Evolutionary conservation across 1,140 invertebrate species (phyloP).

Genomic region (Temnothorax curvispinosus): DNA sequence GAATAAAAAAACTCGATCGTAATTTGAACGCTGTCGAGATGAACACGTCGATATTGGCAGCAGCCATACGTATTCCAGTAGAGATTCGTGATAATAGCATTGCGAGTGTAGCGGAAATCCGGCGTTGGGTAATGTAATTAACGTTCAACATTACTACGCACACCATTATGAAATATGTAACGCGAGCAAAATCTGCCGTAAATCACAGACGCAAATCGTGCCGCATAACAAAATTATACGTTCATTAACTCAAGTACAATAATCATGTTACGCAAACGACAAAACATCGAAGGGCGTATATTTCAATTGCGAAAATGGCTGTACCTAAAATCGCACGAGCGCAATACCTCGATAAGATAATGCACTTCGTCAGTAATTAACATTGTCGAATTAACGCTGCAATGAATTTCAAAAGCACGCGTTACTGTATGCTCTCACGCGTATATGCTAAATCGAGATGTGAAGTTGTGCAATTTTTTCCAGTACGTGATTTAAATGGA

Average conservation of each 20-base stretch:
- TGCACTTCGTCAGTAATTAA: conserved; percentile 29
- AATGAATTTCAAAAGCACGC: conserved; percentile 21
- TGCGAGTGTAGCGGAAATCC: conserved; percentile 17
- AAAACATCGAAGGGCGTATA: not conserved
- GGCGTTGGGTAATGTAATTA: conserved; percentile 47
- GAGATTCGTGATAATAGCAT: conserved; percentile 50
- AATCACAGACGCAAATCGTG: conserved; percentile 30
- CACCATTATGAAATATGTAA: conserved; percentile 37
- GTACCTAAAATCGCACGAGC: not conserved
- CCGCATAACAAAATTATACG: conserved; percentile 20
- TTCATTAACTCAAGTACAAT: conserved; percentile 27
- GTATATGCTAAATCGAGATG: not conserved
- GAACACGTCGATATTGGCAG: conserved; percentile 4
- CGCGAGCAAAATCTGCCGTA: conserved; percentile 2
- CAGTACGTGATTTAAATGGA: conserved; percentile 30
- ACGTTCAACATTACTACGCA: conserved; percentile 40
- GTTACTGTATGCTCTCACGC: not conserved
- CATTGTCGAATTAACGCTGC: conserved; percentile 2
- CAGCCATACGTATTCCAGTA: not conserved
- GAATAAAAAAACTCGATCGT: not conserved
- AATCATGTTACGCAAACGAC: conserved; percentile 32
- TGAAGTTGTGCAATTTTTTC: conserved; percentile 40
- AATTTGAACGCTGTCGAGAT: conserved; percentile 10
- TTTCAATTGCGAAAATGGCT: not conserved
- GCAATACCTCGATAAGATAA: not conserved